phyloP scores from a whole-genome alignment of 2,797 vertebrate genomes.

The Notamacropus eugenii region DNA sequence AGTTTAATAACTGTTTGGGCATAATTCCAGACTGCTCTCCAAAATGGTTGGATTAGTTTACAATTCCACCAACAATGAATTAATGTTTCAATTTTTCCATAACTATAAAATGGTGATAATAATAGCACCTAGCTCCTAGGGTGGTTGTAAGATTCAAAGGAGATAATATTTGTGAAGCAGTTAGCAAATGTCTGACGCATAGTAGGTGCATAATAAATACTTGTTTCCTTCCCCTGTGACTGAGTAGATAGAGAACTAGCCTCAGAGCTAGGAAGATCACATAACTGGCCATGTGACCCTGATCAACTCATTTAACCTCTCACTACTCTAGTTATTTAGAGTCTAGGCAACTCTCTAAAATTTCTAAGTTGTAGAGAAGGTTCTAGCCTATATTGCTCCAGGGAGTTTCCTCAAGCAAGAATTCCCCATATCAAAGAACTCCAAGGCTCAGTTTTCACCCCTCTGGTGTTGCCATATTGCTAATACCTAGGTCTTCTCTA shows the following conservation, averaged over 20 bases:
- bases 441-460: neutral
- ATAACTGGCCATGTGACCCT: neutral
- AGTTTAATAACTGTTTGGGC: too few species aligned
- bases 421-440: neutral
- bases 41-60: too few species aligned
- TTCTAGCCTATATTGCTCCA: neutral
- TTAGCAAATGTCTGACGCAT: neutral
- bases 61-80: too few species aligned
- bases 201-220: neutral
- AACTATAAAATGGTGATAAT: neutral
- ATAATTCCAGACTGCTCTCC: too few species aligned
- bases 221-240: neutral
- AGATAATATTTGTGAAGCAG: neutral
- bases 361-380: neutral
- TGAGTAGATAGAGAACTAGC: neutral
- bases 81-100: too few species aligned
- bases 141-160: neutral
- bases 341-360: neutral
- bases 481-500: neutral
- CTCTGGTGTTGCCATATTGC: neutral
- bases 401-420: neutral
- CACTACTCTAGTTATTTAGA: neutral
- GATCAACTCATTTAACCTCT: neutral
- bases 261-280: neutral
- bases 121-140: neutral